phyloP scores from a whole-genome alignment of 1,140 invertebrate species.

The Chlorops oryzae region DNA sequence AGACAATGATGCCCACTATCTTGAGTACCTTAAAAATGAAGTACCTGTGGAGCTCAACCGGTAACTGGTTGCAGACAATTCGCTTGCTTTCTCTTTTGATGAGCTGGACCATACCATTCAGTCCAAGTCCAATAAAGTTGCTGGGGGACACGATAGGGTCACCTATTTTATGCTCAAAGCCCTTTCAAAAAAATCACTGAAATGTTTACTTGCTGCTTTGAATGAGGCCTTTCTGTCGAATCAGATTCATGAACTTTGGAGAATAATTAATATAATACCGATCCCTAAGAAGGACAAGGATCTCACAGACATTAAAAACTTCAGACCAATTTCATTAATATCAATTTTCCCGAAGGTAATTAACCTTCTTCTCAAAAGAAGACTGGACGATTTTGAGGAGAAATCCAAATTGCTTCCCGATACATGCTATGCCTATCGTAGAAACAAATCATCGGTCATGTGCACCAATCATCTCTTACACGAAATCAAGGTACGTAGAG shows the following conservation, averaged over 20 bases:
- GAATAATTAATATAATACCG: neutral
- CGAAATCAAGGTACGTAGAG: neutral
- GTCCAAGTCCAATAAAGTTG: too few species aligned
- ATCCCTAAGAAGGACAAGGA: slow-evolving; percentile 2
- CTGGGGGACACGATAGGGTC: too few species aligned
- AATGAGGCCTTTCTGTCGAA: neutral
- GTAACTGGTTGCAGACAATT: too few species aligned
- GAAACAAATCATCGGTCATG: neutral
- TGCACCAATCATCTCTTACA: slow-evolving; percentile 3
- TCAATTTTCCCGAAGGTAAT: neutral
- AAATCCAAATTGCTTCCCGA: neutral
- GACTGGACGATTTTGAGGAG: neutral
- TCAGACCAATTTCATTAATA: neutral
- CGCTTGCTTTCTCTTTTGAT: too few species aligned
- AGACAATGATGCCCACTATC: too few species aligned
- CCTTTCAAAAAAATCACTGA: neutral
- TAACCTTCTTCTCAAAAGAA: neutral
- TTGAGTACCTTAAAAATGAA: too few species aligned
- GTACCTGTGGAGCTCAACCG: too few species aligned
- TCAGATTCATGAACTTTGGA: neutral
- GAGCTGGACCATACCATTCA: too few species aligned
- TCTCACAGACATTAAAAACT: neutral
- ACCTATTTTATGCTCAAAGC: neutral
- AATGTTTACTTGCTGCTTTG: neutral
- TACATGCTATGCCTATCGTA: slow-evolving; percentile 1